These are phyloP conservation scores for Apogon talboti DNA, from an alignment of 2,797 vertebrate species.

Conservation along the genomic window DNA sequence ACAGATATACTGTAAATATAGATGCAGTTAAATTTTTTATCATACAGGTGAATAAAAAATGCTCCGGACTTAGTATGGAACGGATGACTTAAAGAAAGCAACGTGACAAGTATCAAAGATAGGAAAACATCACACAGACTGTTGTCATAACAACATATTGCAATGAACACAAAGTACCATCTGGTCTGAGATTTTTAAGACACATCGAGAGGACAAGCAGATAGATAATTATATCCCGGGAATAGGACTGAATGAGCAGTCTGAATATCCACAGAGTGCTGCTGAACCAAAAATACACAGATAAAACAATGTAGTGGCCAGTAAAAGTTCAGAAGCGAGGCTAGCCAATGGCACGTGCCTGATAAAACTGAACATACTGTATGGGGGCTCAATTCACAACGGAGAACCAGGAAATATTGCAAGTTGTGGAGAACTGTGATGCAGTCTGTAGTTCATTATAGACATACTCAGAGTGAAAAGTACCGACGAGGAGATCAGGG, in stretches of 20 bases:
- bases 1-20: background rate
- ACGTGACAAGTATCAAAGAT: slow-evolving; percentile 78
- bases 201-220: slow-evolving; percentile 74
- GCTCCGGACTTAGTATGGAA: slow-evolving; percentile 37
- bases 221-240: slow-evolving; percentile 77
- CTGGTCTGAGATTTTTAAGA: slow-evolving; percentile 77
- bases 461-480: slow-evolving; percentile 31
- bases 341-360: slow-evolving; percentile 2
- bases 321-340: slow-evolving; percentile 7
- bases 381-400: slow-evolving; percentile 9
- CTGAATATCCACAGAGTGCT: slow-evolving; percentile 6
- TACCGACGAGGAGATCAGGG: slow-evolving; percentile 2
- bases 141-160: slow-evolving; percentile 87
- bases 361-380: slow-evolving; percentile 1
- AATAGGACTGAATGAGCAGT: slow-evolving; percentile 56
- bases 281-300: background rate
- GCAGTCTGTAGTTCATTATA: slow-evolving; percentile 6
- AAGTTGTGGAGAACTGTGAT: slow-evolving; percentile 19
- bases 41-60: slow-evolving; percentile 39
- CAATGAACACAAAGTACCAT: slow-evolving; percentile 80
- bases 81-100: slow-evolving; percentile 48
- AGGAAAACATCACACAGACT: slow-evolving; percentile 80
- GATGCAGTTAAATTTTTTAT: background rate
- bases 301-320: background rate
- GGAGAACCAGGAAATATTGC: slow-evolving; percentile 8